These are phyloP conservation scores for Lerista edwardsae DNA, from an alignment of 2,797 vertebrate genomes.

Conservation along the genomic window DNA sequence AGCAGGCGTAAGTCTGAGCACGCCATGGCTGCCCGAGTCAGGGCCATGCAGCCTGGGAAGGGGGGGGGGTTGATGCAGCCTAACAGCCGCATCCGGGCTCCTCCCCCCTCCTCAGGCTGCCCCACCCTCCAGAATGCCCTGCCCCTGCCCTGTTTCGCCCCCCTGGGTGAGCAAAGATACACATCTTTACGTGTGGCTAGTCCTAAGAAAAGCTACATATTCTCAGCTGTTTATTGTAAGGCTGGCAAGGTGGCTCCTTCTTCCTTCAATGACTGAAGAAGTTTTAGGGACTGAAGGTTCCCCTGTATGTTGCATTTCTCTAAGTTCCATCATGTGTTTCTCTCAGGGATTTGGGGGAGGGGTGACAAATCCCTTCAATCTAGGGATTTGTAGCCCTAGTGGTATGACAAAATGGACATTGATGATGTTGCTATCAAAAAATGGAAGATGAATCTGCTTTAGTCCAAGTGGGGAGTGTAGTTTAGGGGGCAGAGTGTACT, in stretches of 20 bases:
- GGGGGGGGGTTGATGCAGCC: no score
- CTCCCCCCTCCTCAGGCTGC: no score
- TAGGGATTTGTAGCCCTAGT: neutral
- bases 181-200: neutral
- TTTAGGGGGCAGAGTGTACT: no score
- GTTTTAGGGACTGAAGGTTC: neutral
- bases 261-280: neutral
- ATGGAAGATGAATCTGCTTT: neutral
- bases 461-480: neutral
- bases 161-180: neutral
- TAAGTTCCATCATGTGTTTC: neutral
- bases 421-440: neutral
- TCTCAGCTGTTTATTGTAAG: neutral
- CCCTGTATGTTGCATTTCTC: neutral
- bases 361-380: no score
- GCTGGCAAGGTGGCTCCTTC: neutral
- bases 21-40: no score
- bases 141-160: no score
- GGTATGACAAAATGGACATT: neutral
- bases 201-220: neutral
- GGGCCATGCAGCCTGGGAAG: no score
- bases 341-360: neutral
- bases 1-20: no score
- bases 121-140: no score
- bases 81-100: no score